These are phyloP conservation scores for Bursaphelenchus mucronatus DNA, from an alignment of 1,140 invertebrate genomes.

Conservation along the genomic window DNA sequence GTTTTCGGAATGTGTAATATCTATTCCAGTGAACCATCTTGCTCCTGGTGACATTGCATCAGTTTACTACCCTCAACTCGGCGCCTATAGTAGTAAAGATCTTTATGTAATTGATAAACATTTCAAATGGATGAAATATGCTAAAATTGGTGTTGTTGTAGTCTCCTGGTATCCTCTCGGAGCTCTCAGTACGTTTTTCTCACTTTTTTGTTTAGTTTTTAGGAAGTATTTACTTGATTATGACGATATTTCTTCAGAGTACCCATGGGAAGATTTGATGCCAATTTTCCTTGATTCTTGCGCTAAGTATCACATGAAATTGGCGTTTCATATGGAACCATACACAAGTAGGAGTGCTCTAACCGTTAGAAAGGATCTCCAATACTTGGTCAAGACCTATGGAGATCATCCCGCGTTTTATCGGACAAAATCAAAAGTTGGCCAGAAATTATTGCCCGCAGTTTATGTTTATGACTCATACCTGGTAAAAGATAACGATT, in stretches of 20 bases:
- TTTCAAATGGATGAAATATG: constrained; percentile 61
- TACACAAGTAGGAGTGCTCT: constrained; percentile 61
- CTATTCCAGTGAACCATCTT: constrained; percentile 45
- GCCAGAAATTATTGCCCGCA: constrained; percentile 59
- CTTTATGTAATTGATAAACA: constrained; percentile 61
- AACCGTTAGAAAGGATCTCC: constrained; percentile 56
- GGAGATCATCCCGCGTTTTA: constrained; percentile 64
- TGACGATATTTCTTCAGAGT: constrained; percentile 22
- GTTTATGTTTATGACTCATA: constrained; percentile 66
- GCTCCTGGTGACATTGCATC: constrained; percentile 64
- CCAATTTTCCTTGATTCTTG: constrained; percentile 57
- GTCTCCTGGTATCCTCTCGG: constrained; percentile 44
- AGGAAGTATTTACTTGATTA: neutral
- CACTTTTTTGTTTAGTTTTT: neutral
- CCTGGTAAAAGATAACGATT: constrained; percentile 48
- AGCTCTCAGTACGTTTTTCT: neutral
- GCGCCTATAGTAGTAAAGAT: constrained; percentile 64
- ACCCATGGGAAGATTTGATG: constrained; percentile 48
- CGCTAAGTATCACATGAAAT: constrained; percentile 62
- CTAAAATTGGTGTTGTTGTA: constrained; percentile 39
- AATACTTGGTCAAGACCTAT: constrained; percentile 63
- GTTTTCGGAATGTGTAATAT: constrained; percentile 15
- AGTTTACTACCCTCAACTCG: constrained; percentile 64
- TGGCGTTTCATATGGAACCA: constrained; percentile 65
- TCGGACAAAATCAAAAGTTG: constrained; percentile 37